Conservation (phyloP, 2,888 invertebrate genomes). For the Neria commutata region DNA sequence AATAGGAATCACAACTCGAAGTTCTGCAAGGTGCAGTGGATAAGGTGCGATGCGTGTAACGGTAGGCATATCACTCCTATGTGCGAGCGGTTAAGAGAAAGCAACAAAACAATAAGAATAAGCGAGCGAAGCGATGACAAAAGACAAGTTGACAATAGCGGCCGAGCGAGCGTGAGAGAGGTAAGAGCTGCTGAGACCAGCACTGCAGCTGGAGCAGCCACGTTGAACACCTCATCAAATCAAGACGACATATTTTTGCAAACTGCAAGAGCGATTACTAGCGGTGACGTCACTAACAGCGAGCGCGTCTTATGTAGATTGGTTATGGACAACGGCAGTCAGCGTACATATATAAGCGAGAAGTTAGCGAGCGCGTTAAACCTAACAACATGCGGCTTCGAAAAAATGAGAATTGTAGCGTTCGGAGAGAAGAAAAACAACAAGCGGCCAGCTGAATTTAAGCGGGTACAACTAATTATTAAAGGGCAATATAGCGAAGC, state of each 20-base stretch:
- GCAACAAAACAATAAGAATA: not conserved
- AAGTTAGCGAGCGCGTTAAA: slow-evolving; percentile 17
- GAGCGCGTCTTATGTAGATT: slow-evolving; percentile 20
- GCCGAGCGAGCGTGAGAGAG: not conserved
- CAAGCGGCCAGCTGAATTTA: slow-evolving; percentile 3
- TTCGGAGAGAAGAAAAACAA: slow-evolving; percentile 22
- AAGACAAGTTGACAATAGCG: not conserved
- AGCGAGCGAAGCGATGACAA: not conserved
- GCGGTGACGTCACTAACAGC: slow-evolving; percentile 11
- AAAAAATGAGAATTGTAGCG: slow-evolving; percentile 18
- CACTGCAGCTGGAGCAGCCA: too few relatives aligned
- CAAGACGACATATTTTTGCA: slow-evolving; percentile 22
- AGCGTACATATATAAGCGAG: slow-evolving; percentile 24
- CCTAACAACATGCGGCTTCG: slow-evolving; percentile 7
- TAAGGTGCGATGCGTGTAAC: slow-evolving; percentile 17
- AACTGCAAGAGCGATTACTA: slow-evolving; percentile 24
- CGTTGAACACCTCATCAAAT: not conserved
- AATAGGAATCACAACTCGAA: slow-evolving; percentile 26
- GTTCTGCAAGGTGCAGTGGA: slow-evolving; percentile 21
- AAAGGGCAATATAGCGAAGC: slow-evolving; percentile 20
- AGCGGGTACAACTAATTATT: slow-evolving; percentile 23
- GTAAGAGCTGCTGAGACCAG: not conserved
- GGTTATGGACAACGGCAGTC: slow-evolving; percentile 30
- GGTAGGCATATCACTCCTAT: slow-evolving; percentile 21
- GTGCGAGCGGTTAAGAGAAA: slow-evolving; percentile 13